These are phyloP conservation scores for Drosophila mauritiana DNA, from an alignment of 1,140 invertebrate species.

Conservation along the genomic window DNA sequence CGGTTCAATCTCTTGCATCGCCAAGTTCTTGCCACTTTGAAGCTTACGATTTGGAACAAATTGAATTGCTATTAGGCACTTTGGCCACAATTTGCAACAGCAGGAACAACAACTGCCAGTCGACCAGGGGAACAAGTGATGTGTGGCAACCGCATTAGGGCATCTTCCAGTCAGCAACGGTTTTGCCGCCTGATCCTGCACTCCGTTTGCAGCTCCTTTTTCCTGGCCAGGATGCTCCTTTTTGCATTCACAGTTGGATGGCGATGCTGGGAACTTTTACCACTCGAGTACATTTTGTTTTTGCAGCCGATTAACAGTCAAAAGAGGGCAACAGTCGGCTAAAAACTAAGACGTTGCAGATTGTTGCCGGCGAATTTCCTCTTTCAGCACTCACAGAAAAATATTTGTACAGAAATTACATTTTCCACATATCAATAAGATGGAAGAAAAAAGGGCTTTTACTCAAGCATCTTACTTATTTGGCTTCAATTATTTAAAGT, in stretches of 20 bases:
- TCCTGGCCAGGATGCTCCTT: constrained; percentile 18
- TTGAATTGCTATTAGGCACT: constrained; percentile 58
- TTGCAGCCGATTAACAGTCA: constrained; percentile 74
- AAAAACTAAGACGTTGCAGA: constrained; percentile 52
- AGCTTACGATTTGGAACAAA: constrained; percentile 47
- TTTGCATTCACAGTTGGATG: constrained; percentile 65
- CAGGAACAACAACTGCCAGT: constrained; percentile 8
- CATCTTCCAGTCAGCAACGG: constrained; percentile 33
- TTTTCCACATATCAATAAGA: too few species aligned
- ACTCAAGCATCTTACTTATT: too few species aligned
- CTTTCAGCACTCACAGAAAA: constrained; percentile 5
- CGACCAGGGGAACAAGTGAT: constrained; percentile 30
- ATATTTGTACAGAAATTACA: background rate
- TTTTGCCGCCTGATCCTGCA: constrained; percentile 20
- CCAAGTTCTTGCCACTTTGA: constrained; percentile 31
- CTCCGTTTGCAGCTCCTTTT: background rate
- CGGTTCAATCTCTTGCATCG: background rate
- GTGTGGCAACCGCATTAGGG: constrained; percentile 50
- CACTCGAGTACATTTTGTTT: constrained; percentile 74
- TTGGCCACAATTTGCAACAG: constrained; percentile 20
- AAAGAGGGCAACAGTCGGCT: constrained; percentile 30
- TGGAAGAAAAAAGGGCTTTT: background rate
- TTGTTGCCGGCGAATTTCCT: constrained; percentile 1
- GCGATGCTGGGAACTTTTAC: constrained; percentile 54
- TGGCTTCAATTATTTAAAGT: too few species aligned